Evolutionary conservation across 2,113 vertebrate species (phyloP).

Genomic region (Pollimyrus isidori): DNA sequence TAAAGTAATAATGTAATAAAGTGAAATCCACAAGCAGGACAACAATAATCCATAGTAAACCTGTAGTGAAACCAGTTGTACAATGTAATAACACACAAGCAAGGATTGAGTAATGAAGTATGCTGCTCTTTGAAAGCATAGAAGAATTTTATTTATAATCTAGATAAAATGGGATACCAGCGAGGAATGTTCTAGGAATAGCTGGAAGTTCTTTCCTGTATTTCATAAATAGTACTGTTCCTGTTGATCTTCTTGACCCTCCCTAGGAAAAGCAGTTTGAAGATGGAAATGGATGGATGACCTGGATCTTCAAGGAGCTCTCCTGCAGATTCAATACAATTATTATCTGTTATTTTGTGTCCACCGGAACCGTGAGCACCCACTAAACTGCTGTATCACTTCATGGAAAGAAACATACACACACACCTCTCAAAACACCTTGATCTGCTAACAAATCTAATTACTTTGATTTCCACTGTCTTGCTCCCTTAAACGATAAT

Average conservation of each 20-base stretch:
- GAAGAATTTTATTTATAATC: not conserved
- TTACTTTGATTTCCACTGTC: conserved; percentile 39
- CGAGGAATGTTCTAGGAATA: not conserved
- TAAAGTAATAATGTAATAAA: not conserved
- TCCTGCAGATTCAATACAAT: not conserved
- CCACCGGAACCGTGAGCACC: not conserved
- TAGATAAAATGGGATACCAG: not conserved
- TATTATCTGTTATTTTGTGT: not conserved
- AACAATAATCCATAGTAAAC: not conserved
- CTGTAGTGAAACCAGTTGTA: not conserved
- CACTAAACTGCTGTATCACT: not conserved
- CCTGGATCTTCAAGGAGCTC: not conserved
- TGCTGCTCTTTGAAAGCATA: not conserved
- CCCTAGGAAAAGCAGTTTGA: not conserved
- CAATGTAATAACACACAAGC: not conserved
- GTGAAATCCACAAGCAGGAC: not conserved
- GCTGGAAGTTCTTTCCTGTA: not conserved
- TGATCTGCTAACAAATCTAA: conserved; percentile 34
- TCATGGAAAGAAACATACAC: not conserved
- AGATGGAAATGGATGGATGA: not conserved
- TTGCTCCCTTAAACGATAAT: conserved; percentile 48
- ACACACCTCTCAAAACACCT: not conserved
- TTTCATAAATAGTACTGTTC: not conserved
- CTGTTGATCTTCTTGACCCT: not conserved
- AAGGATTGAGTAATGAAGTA: not conserved